These are phyloP conservation scores for Meleagris gallopavo DNA, from an alignment of 2,113 vertebrate species.

Conservation along the genomic window DNA sequence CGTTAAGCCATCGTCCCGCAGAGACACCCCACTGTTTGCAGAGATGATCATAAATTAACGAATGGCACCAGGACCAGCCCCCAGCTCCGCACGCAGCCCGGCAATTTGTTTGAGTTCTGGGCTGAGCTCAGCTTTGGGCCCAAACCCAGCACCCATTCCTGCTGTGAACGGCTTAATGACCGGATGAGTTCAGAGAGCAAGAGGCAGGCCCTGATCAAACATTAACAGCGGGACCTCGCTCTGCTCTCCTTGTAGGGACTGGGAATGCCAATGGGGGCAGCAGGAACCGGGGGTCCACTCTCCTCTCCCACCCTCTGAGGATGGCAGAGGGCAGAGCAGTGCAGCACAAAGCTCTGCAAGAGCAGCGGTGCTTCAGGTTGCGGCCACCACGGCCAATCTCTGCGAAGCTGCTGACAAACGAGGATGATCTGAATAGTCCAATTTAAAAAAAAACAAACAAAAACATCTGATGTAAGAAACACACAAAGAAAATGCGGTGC, in stretches of 20 bases:
- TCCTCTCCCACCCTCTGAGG: not conserved
- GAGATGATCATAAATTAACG: constrained; percentile 14
- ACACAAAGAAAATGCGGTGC: not conserved
- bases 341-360: rapidly evolving
- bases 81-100: rapidly evolving
- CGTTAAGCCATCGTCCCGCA: not conserved
- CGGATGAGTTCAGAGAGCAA: constrained; percentile 59
- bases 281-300: not conserved
- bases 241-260: not conserved
- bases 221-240: constrained; percentile 50
- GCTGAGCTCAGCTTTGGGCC: not conserved
- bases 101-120: constrained; percentile 48
- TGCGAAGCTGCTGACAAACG: not conserved
- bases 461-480: not conserved
- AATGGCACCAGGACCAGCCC: not conserved
- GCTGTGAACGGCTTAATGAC: not conserved
- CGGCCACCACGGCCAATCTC: not conserved
- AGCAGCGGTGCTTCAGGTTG: not conserved
- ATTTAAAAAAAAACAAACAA: not conserved
- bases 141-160: not conserved
- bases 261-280: not conserved
- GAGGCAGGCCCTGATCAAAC: constrained; percentile 64
- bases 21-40: not conserved
- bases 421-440: not conserved
- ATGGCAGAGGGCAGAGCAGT: not conserved